Conservation (phyloP, 2,888 invertebrate genomes). For the Creontiades dilutus region DNA sequence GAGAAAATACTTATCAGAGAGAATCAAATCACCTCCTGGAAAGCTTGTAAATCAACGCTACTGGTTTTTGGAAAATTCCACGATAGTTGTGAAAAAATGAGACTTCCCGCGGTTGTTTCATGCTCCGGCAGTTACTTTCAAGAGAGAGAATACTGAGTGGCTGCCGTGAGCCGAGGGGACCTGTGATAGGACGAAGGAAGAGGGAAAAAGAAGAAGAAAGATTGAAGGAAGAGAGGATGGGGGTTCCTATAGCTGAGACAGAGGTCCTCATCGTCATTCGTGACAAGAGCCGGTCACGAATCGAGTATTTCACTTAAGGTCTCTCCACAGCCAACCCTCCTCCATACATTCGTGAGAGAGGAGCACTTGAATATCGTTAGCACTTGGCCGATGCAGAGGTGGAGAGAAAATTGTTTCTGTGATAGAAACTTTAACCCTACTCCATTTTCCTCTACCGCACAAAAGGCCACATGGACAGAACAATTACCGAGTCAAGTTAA, state of each 20-base stretch:
- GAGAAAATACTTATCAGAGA: too few species aligned
- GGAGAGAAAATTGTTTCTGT: neutral
- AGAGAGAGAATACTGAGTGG: neutral
- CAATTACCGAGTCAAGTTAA: too few species aligned
- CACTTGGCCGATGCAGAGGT: neutral
- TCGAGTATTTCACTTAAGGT: slow-evolving; percentile 8
- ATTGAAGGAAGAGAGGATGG: neutral
- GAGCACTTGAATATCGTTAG: neutral
- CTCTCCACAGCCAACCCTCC: neutral
- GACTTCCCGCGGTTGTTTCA: neutral
- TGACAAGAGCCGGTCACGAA: slow-evolving; percentile 7
- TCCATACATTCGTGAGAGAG: neutral
- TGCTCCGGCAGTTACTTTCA: neutral
- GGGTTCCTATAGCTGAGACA: neutral
- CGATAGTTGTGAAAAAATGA: neutral
- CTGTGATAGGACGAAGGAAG: neutral
- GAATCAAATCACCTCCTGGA: too few species aligned
- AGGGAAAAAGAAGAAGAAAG: too few species aligned
- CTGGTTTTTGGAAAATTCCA: too few species aligned
- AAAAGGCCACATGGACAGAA: too few species aligned
- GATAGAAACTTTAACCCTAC: too few species aligned
- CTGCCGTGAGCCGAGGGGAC: neutral
- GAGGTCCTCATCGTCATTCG: slow-evolving; percentile 12
- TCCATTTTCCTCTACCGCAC: too few species aligned
- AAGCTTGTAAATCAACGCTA: too few species aligned